Evolutionary conservation across 2,888 invertebrate species (phyloP), one percentile per base, ranked within the genome.

Genomic region (Drosophila yooni): DNA sequence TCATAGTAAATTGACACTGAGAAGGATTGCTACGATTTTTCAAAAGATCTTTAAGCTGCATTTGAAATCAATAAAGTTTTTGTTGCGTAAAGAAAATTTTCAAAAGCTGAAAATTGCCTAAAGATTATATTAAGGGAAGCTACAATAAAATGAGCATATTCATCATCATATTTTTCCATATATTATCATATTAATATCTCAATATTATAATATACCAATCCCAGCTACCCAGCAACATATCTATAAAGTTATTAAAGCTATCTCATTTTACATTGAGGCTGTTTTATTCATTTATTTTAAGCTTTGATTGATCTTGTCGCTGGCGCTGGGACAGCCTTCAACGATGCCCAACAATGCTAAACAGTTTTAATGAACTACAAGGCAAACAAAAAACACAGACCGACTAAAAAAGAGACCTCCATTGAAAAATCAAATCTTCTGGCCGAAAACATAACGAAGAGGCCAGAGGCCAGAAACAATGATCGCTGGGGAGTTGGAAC

Each of bases 311-410:
- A 81, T 65, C 38, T 56, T 25, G 8, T 27, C 52, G 59, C 67
- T 70, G 73, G 70, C 68, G 83, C 71, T 82, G 76, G 13, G 4
- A 25, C 54, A 40, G 58, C 29, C 56, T 53, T 56, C 85, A 88
- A 67, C 63, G 79, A 75, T 73, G 79, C 70, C 61, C 70, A 76
- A 84, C 76, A 76, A 79, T 81, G 78, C 79, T 87, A 83, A 85
- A 87, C 75, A 90, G 34, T 81, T 89, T 90, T 90, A 89, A 85
- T 86, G 84, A 88, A 84, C 71, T 80, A 63, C 70, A 56, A 57
- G 70, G 54, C 81, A 90, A 89, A 89, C 69, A 25, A 27, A 46
- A 53, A 34, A 27, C 36, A 11, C 3, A 25, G 34, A 18, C 18
- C 33, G 0, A 15, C 15, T 27, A 11, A 11, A 25, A 13, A n/a